Conservation (phyloP, 2,888 invertebrate species). For the Emmelina monodactyla region DNA sequence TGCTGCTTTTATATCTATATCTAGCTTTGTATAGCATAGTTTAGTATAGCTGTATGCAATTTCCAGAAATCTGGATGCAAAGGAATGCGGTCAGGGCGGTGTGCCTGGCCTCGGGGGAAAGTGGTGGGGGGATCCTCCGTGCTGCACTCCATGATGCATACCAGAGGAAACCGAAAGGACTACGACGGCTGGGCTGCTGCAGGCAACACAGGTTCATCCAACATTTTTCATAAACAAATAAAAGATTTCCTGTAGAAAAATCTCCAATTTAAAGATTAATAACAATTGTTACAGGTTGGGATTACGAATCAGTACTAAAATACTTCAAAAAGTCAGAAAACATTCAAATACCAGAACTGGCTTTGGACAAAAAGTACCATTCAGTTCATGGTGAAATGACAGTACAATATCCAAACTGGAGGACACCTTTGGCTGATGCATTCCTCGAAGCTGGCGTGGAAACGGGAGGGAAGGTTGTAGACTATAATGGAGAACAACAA, state of each 20-base stretch:
- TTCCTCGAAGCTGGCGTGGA: constrained; percentile 70
- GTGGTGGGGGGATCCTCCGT: constrained; percentile 84
- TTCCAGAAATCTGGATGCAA: constrained; percentile 66
- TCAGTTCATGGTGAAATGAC: constrained; percentile 67
- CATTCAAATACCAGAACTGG: constrained; percentile 56
- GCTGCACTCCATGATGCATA: constrained; percentile 85
- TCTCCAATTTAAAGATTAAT: too few relatives aligned
- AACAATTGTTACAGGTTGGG: constrained; percentile 78
- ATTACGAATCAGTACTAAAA: constrained; percentile 68
- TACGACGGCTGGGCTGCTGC: constrained; percentile 83
- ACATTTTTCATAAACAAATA: too few relatives aligned
- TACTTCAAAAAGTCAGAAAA: constrained; percentile 78
- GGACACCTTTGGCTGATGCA: constrained; percentile 64
- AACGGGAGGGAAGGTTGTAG: constrained; percentile 67
- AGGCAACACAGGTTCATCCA: constrained; percentile 77
- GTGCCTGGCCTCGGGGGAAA: constrained; percentile 84
- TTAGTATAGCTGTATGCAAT: too few relatives aligned
- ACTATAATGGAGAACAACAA: constrained; percentile 72
- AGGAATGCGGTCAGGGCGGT: constrained; percentile 77
- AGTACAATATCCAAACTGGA: constrained; percentile 67
- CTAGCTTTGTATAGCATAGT: too few relatives aligned
- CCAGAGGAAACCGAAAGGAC: constrained; percentile 78
- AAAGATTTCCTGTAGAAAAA: too few relatives aligned
- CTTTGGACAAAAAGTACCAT: constrained; percentile 59
- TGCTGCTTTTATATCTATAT: too few relatives aligned